Evolutionary conservation across 1,140 invertebrate species (phyloP), one percentile per base, ranked within the genome.

Genomic region (Lepidurus arcticus): DNA sequence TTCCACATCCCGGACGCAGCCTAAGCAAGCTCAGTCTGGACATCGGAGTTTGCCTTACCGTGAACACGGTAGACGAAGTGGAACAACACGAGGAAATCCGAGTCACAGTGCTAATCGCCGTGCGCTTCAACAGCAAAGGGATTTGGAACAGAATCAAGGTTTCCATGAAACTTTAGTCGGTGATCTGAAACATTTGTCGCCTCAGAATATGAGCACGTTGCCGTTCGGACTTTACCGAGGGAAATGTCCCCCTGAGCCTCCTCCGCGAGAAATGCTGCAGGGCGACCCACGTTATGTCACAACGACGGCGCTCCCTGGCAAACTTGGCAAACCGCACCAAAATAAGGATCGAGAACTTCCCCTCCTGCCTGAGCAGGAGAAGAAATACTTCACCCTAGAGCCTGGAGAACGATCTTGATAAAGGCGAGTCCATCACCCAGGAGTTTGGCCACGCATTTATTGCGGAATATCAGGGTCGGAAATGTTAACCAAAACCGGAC

Each of bases 191-290:
- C 21, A 10, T 65, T 65, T 65, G 53, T 65, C 53, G 21, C 53
- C 53, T 7, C 16, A 65, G 21, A 13, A 65, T 16, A 65, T 21
- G 16, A 9, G 53, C 53, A 65, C 53, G 53, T 21, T 65, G 5
- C 53, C 53, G 53, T 21, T 65, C 73, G 73, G 73, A 43, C 78
- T 78, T 8, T 78, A 78, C 73, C 73, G 78, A 24, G 78, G 78
- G 10, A 75, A 44, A 6, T 78, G 78, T 21, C 78, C 78, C n/a
- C 78, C 78, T 10, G 78, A 78, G 34, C 26, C 45, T 7, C 78
- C 78, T 10, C 78, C 78, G 42, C 16, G 21, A 24, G 73, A 65
- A 3, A 21, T 21, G 16, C 21, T 16, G 53, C 53, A 65, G n/a
- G n/a, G 21, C 13, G 53, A 65, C 53, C 53, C 53, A 65, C 53